Evolutionary conservation across 2,888 invertebrate species (phyloP), one percentile per base, ranked within the genome.

Genomic region (Biston stratarius): DNA sequence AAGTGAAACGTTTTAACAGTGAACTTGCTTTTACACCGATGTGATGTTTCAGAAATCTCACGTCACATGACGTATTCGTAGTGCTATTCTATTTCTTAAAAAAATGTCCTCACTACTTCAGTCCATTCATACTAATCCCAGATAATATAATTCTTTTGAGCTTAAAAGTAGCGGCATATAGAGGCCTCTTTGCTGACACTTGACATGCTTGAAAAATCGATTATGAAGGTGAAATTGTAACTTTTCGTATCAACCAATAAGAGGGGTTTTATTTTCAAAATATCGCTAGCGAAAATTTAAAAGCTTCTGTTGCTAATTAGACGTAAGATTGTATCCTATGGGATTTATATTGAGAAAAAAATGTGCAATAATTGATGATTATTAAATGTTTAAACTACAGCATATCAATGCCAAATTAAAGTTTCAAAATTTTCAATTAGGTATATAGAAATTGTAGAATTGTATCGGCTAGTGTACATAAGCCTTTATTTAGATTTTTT

Each of bases 381-480:
- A 85, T 80, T 80, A 83, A 64, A 83, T 83, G 85, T 85, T 78
- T 81, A 80, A 38, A 79, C 80, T 85, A 83, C 83, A 84, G 90
- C 92, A 92, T 92, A 92, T 92, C 92, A 90, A 90, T 86, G 88
- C 90, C 90, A 91, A 90, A 90, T 85, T 83, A 83, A 86, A 83
- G 83, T 85, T 85, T 88, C 81, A 80, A 83, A 85, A 82, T 79
- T 83, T 73, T 74, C 76, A 76, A 75, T 77, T 74, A 51, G 34
- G 1, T 33, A 71, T 69, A 47, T 69, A 47, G 67, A 67, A 70
- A 72, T 51, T 51, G 72, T 78, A 74, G 80, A 81, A 77, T 82
- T 66, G 67, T 73, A 49, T 64, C 53, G 64, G 83, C 84, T 83
- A 80, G 69, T 90, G 88, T 89, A 88, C 60, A 89, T 90, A 87